Base-by-base conservation (phyloP, 2,113 vertebrate genomes). In the Oreochromis spilurus region DNA sequence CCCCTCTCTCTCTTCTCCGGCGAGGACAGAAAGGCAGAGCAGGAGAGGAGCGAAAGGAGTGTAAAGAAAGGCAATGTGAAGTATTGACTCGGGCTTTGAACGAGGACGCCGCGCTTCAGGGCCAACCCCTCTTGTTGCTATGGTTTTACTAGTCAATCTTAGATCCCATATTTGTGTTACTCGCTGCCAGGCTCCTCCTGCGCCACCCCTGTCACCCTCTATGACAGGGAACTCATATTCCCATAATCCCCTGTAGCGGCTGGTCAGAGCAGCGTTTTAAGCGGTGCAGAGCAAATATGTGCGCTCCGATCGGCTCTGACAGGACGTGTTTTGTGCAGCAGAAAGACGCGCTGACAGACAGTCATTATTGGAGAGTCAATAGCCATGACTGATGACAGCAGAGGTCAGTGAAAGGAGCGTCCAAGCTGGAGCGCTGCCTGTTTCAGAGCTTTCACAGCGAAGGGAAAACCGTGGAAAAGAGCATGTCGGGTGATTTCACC, bases 301-400 rank as follows among this genome's bases (percentile, higher is more conserved):
- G 91, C 83, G 16, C 81, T 94, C 88, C 91, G 85, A 91, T 96
- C 94, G 93, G 94, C 40, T 11, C 67, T 95, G 95, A 93, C 95
- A 94, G 95, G 87, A 78, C 10, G 12, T 89, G 89, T 87, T 94
- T 91, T 95, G 94, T 94, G 65, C 40, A 1, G 81, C 57, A 54
- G 89, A 83, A 62, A 92, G 90, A 90, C 89, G 36, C 88, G 84
- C 87, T 94, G 94, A 96, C 94, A 94, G 95, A 93, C 88, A 58
- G 80, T 94, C 95, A 94, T 95, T 95, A 93, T 94, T 87, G 81
- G 92, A 87, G 90, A 95, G 95, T 95, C 95, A 96, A 95, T 94
- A 95, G 94, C 92, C 95, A 87, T 96, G 95, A 96, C 94, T 94
- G 94, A 95, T 95, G 94, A 93, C 94, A 93, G 93, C 90, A 84